Base-by-base conservation (phyloP, 2,797 vertebrate genomes). In the Epinephelus malabaricus region DNA sequence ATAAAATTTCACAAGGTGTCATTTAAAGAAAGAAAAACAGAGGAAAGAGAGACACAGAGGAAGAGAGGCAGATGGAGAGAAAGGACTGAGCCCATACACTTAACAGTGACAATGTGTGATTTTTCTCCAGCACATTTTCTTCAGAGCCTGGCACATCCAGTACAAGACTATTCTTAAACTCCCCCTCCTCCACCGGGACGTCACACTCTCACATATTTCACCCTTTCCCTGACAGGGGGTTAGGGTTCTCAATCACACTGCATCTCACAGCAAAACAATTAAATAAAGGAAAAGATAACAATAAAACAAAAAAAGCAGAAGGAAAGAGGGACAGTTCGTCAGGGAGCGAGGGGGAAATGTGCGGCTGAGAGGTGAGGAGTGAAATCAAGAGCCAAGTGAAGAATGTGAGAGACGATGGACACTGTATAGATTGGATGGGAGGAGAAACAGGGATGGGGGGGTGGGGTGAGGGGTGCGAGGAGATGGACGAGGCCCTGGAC, bases 401-500 rank as follows among this genome's bases (percentile, higher is more conserved):
- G 78, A 89, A 72, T 69, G 60, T 69, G 76, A 66, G 63, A 78
- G 60, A 38, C 11, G 43, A 46, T 74, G 55, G 73, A 73, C 38
- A 34, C 11, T 53, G 60, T 49, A 64, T 66, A 71, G 79, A 83
- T 72, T 76, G 58, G 72, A 80, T 17, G 45, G 66, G 60, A 64
- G 58, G 51, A 63, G 58, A 62, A 54, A 68, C 18, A 8, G 40
- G 2, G 40, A 30, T 30, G 5, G 40, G 40, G 40, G 40, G 9
- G 40, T 2, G 34, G 5, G 69, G 51, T 46, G 62, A 2, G 34
- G 5, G 69, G 51, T 46, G 62, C 1, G 30, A 69, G 71, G 54
- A 82, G 81, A 86, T 75, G 76, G 84, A 91, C 68, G 73, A 78
- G 69, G 83, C 83, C 80, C 81, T 79, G 84, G 88, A 86, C 81